A percentile compares a stretch with the other conserved stretches of the same genome.
phyloP scores from a whole-genome alignment of 2,113 vertebrate species.

The Sclerurus mexicanus region DNA sequence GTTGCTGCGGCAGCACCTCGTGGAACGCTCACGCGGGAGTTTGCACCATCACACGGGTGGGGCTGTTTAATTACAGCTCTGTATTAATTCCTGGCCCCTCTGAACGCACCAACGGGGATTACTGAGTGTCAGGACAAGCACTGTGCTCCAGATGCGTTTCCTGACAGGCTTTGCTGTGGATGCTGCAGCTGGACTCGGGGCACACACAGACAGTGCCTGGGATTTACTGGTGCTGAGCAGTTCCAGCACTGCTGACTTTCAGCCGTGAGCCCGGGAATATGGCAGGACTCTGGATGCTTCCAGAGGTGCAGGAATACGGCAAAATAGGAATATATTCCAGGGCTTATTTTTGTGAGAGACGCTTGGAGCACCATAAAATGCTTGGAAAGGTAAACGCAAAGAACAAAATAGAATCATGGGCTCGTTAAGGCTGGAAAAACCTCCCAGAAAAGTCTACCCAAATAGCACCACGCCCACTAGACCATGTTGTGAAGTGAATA shows the following conservation, averaged over 20 bases:
- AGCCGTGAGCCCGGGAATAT: accelerated
- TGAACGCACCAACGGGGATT: not conserved
- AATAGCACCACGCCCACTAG: not conserved
- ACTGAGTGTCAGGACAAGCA: accelerated
- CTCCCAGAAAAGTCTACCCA: not conserved
- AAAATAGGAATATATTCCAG: accelerated
- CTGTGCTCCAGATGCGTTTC: not conserved
- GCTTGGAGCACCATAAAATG: accelerated
- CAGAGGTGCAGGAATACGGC: accelerated
- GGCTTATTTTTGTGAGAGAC: not conserved
- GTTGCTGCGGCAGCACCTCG: not conserved
- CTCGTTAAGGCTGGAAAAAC: not conserved
- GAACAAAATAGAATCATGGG: not conserved
- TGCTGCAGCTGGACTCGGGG: not conserved
- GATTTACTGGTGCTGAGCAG: not conserved
- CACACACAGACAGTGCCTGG: not conserved
- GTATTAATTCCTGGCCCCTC: accelerated
- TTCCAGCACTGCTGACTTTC: not conserved
- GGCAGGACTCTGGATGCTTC: accelerated
- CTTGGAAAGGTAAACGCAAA: not conserved
- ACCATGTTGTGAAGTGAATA: accelerated
- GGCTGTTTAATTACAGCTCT: not conserved
- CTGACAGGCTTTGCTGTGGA: accelerated
- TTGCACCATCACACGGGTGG: accelerated
- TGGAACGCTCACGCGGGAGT: accelerated